phyloP scores from a whole-genome alignment of 1,140 invertebrate genomes.

The Chymomyza costata region DNA sequence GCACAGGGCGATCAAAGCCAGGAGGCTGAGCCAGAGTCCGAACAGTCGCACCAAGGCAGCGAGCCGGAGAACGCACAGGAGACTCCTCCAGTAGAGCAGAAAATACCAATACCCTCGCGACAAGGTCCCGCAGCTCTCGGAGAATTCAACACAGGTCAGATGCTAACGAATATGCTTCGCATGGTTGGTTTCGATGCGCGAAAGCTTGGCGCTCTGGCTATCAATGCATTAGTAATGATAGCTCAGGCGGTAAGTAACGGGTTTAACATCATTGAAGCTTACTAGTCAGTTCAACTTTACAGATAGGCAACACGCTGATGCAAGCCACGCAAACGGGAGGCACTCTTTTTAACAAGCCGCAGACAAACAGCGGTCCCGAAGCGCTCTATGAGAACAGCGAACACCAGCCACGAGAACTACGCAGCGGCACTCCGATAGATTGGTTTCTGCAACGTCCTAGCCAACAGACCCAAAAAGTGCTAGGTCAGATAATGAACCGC shows the following conservation, averaged over 20 bases:
- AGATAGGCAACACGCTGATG: slow-evolving; percentile 60
- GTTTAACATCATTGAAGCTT: not conserved
- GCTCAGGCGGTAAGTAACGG: slow-evolving; percentile 86
- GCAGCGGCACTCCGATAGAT: slow-evolving; percentile 75
- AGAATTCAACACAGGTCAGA: slow-evolving; percentile 56
- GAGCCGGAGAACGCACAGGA: slow-evolving; percentile 52
- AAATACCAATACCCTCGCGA: not conserved
- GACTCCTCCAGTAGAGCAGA: slow-evolving; percentile 20
- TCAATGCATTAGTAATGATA: slow-evolving; percentile 88
- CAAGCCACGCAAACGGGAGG: slow-evolving; percentile 33
- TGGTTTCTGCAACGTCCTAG: slow-evolving; percentile 77
- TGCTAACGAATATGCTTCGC: slow-evolving; percentile 81
- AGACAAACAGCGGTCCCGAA: slow-evolving; percentile 39
- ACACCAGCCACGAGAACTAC: slow-evolving; percentile 46
- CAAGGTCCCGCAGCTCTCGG: not conserved
- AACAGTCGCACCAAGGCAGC: slow-evolving; percentile 33
- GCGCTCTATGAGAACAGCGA: slow-evolving; percentile 43
- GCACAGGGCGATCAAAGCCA: not conserved
- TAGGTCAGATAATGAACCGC: slow-evolving; percentile 78
- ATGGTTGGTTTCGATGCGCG: slow-evolving; percentile 84
- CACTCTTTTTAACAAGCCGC: not conserved
- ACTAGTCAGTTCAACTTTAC: too few relatives aligned
- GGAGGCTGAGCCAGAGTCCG: slow-evolving; percentile 6
- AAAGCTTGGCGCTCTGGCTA: slow-evolving; percentile 85
- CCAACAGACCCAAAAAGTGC: slow-evolving; percentile 77